Conservation (phyloP, 2,888 invertebrate genomes). For the Temnothorax unifasciatus region DNA sequence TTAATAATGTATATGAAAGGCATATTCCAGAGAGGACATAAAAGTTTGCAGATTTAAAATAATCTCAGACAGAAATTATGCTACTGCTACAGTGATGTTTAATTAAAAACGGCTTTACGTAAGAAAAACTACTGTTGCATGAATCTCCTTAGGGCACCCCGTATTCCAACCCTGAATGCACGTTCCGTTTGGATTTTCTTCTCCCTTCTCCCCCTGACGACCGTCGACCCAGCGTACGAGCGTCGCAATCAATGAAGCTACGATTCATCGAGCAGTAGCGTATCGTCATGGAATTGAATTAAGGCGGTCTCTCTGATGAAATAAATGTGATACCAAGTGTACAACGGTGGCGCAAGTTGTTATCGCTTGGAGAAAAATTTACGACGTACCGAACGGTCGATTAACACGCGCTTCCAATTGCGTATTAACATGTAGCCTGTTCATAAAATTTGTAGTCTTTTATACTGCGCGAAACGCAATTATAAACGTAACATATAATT, state of each 20-base stretch:
- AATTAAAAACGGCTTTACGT: slow-evolving; percentile 13
- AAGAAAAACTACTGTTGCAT: background rate
- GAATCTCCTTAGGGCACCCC: background rate
- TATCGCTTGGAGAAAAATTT: background rate
- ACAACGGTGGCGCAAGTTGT: background rate
- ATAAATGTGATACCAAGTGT: background rate
- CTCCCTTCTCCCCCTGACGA: slow-evolving; percentile 64
- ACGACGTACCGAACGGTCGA: background rate
- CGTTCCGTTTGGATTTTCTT: slow-evolving; percentile 72
- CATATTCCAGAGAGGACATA: background rate
- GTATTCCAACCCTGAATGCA: slow-evolving; percentile 67
- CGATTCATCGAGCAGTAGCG: slow-evolving; percentile 83
- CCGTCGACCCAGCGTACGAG: slow-evolving; percentile 81
- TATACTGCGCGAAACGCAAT: background rate
- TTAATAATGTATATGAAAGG: background rate
- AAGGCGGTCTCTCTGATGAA: slow-evolving; percentile 25
- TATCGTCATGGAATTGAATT: slow-evolving; percentile 60
- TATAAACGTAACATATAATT: background rate
- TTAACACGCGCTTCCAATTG: background rate
- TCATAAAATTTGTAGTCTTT: background rate
- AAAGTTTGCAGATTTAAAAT: background rate
- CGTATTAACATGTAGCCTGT: background rate
- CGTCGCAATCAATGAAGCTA: slow-evolving; percentile 85
- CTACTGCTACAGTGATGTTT: background rate
- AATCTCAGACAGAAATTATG: background rate